phyloP scores from a whole-genome alignment of 2,113 vertebrate genomes.

The Diadophis punctatus region DNA sequence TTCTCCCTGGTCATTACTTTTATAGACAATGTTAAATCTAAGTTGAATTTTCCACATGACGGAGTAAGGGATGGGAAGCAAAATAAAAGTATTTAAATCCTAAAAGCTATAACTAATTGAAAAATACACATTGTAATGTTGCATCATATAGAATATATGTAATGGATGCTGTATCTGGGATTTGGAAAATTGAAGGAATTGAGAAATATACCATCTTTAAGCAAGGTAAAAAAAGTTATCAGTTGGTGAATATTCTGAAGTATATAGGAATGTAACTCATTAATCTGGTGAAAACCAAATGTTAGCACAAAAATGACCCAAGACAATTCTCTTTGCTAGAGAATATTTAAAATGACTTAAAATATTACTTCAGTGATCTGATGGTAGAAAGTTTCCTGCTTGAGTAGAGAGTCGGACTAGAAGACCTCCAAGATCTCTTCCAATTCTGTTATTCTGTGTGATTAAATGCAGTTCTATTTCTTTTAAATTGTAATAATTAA shows the following conservation, averaged over 20 bases:
- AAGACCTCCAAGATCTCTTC: neutral
- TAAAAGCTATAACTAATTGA: neutral
- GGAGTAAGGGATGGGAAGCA: neutral
- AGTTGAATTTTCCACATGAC: neutral
- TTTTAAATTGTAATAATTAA: neutral
- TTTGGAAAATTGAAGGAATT: neutral
- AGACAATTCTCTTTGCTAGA: neutral
- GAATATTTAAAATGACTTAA: neutral
- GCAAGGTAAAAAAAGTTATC: neutral
- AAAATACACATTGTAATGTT: neutral
- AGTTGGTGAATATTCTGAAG: neutral
- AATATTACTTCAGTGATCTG: neutral
- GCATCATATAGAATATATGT: neutral
- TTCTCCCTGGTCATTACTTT: neutral
- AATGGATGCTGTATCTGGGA: neutral
- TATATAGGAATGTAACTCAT: neutral
- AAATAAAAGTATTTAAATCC: neutral
- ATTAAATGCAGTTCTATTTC: neutral
- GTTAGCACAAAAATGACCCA: neutral
- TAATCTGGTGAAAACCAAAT: neutral
- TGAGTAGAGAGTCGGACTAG: neutral
- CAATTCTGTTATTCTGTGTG: neutral
- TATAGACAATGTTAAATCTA: neutral
- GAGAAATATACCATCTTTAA: neutral
- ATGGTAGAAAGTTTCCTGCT: neutral